These are phyloP conservation scores for Myopa tessellatipennis DNA, from an alignment of 2,888 invertebrate genomes.

Conservation along the genomic window DNA sequence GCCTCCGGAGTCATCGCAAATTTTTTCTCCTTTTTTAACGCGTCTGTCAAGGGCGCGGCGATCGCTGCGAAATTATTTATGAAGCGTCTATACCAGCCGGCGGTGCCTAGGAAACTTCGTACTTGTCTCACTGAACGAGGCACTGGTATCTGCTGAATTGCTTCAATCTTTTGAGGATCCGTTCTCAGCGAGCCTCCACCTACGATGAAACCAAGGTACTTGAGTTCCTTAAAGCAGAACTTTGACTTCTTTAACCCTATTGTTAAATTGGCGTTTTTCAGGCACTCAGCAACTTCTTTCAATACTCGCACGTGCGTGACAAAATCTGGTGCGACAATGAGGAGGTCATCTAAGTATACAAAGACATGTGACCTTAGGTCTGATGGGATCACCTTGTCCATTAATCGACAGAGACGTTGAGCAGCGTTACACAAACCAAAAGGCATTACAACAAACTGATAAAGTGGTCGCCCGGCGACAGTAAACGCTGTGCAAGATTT, in stretches of 20 bases:
- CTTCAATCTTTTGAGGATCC: slow-evolving; percentile 40
- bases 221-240: slow-evolving; percentile 39
- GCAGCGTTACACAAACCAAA: slow-evolving; percentile 6
- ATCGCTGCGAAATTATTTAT: slow-evolving; percentile 30
- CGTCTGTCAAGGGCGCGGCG: slow-evolving; percentile 26
- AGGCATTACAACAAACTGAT: not conserved
- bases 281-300: not conserved
- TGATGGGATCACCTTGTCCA: slow-evolving; percentile 19
- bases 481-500: not conserved
- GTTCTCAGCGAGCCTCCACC: slow-evolving; percentile 37
- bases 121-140: not conserved
- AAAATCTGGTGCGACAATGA: not conserved
- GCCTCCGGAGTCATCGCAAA: slow-evolving; percentile 39
- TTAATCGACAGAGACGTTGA: not conserved
- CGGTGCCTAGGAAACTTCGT: slow-evolving; percentile 45
- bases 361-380: slow-evolving; percentile 19
- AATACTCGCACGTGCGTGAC: slow-evolving; percentile 2
- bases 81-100: slow-evolving; percentile 46
- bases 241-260: slow-evolving; percentile 28
- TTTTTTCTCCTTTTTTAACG: slow-evolving; percentile 10
- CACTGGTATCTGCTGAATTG: slow-evolving; percentile 36
- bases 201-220: slow-evolving; percentile 43
- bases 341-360: slow-evolving; percentile 44
- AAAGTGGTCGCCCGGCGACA: not conserved
- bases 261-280: not conserved